A percentile compares a stretch with the other conserved stretches of the same genome.
Conservation (phyloP, 1,140 invertebrate genomes). For the Drosophila pseudoananassae region DNA sequence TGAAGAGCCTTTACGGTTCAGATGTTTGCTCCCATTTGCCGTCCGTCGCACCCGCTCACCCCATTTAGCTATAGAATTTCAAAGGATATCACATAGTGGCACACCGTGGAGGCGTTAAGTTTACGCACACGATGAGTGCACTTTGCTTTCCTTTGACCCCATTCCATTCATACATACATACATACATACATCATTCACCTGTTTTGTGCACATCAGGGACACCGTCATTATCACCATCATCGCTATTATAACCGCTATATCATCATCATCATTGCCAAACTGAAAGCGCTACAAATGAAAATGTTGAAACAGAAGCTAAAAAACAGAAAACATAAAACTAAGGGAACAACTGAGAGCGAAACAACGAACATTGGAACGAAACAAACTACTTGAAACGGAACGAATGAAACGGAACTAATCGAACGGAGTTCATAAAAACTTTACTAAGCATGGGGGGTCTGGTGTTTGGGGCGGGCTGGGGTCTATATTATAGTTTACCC, state of each 20-base stretch:
- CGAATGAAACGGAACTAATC: constrained; percentile 26
- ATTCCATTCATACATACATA: constrained; percentile 28
- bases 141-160: constrained; percentile 39
- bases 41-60: neutral
- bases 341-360: constrained; percentile 16
- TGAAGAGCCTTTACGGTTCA: neutral
- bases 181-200: constrained; percentile 20
- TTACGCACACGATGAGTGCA: constrained; percentile 16
- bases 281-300: constrained; percentile 34
- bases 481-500: neutral
- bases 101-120: constrained; percentile 16
- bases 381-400: constrained; percentile 40
- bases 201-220: constrained; percentile 8
- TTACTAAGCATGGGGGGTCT: constrained; percentile 10
- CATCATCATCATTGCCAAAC: constrained; percentile 19
- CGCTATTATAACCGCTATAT: constrained; percentile 5
- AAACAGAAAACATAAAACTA: constrained; percentile 9
- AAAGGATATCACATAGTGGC: constrained; percentile 21
- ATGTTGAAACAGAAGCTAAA: constrained; percentile 21
- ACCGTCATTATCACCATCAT: constrained; percentile 19
- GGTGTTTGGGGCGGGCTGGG: neutral
- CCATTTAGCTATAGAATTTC: constrained; percentile 11
- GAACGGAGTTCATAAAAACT: constrained; percentile 25
- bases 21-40: neutral
- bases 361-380: constrained; percentile 40